phyloP scores from a whole-genome alignment of 2,113 vertebrate genomes.

The Ondatra zibethicus region DNA sequence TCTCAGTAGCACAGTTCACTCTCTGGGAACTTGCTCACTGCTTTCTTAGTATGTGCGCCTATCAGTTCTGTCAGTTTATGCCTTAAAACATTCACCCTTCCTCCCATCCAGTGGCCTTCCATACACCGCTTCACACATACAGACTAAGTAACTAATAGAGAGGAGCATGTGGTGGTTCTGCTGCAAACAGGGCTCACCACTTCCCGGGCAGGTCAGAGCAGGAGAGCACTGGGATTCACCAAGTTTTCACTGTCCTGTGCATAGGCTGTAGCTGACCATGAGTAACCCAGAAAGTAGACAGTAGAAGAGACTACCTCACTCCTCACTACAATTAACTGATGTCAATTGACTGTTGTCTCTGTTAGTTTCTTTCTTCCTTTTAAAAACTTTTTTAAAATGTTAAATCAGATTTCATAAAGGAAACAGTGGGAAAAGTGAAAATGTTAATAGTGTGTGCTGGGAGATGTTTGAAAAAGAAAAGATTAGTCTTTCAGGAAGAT shows the following conservation, averaged over 20 bases:
- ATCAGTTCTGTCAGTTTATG: not conserved
- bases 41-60: not conserved
- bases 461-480: not conserved
- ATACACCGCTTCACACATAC: not conserved
- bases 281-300: not conserved
- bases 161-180: fast-evolving
- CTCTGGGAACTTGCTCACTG: not conserved
- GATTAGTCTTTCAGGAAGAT: not conserved
- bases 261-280: not conserved
- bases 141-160: not conserved
- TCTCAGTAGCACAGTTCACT: not conserved
- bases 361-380: not conserved
- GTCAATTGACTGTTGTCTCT: not conserved
- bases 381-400: not conserved
- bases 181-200: not conserved
- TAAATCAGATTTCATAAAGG: not conserved
- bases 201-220: not conserved
- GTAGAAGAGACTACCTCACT: not conserved
- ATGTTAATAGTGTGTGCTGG: not conserved
- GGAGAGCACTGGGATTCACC: too few relatives aligned
- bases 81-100: not conserved
- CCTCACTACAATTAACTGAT: not conserved
- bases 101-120: not conserved
- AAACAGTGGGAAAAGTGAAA: not conserved
- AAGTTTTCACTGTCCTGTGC: not conserved